Evolutionary conservation across 2,888 invertebrate genomes (phyloP).

Genomic region (Cremastobaeus sp.): DNA sequence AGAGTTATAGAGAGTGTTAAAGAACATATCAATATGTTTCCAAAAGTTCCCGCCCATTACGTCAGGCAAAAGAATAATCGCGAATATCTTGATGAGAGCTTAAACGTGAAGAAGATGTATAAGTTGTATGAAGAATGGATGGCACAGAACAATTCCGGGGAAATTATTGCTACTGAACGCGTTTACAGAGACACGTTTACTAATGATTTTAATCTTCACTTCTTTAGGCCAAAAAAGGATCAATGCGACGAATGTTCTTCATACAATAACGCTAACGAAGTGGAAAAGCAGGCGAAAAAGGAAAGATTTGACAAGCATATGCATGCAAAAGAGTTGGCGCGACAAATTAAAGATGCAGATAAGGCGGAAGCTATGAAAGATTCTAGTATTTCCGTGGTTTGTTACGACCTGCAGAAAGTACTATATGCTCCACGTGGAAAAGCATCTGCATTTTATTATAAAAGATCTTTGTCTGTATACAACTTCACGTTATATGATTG

Average conservation of each 20-base stretch:
- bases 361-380: constrained; percentile 12
- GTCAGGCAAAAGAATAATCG: constrained; percentile 3
- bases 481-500: constrained; percentile 24
- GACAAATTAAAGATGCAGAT: constrained; percentile 43
- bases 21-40: constrained; percentile 20
- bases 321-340: constrained; percentile 53
- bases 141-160: background rate
- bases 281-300: constrained; percentile 7
- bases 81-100: constrained; percentile 34
- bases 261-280: constrained; percentile 10
- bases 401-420: constrained; percentile 34
- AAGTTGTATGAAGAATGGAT: constrained; percentile 6
- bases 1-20: constrained; percentile 2
- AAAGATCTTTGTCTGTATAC: constrained; percentile 12
- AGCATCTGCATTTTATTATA: constrained; percentile 18
- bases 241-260: constrained; percentile 51
- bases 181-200: constrained; percentile 34
- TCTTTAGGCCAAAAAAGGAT: constrained; percentile 64
- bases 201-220: constrained; percentile 32
- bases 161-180: background rate
- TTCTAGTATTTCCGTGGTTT: background rate
- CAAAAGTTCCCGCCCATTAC: constrained; percentile 37
- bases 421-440: constrained; percentile 17
- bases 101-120: constrained; percentile 34
- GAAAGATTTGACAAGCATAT: constrained; percentile 54